These are phyloP conservation scores for Neodontobutis hainanensis DNA, from an alignment of 2,113 vertebrate species.

Conservation along the genomic window DNA sequence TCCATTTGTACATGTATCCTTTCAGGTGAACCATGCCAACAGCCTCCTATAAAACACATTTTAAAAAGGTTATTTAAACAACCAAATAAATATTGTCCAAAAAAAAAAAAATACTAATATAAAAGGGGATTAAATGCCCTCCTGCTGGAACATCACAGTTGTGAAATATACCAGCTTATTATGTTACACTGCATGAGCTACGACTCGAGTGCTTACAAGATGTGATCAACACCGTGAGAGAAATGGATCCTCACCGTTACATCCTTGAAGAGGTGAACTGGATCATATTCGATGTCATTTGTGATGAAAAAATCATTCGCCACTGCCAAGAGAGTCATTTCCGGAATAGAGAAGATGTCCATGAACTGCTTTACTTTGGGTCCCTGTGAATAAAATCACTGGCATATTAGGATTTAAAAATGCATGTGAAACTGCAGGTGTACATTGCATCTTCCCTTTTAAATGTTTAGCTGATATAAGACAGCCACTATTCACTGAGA, in stretches of 20 bases:
- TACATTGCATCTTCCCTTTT: background rate
- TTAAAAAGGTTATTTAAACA: too few species aligned
- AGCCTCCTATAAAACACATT: slow-evolving; percentile 75
- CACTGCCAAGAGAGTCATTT: slow-evolving; percentile 84
- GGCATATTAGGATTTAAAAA: background rate
- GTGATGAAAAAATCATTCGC: slow-evolving; percentile 86
- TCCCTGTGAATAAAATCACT: slow-evolving; percentile 64
- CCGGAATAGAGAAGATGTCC: slow-evolving; percentile 88
- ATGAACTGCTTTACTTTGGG: slow-evolving; percentile 87
- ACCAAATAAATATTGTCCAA: too few species aligned
- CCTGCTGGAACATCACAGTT: slow-evolving; percentile 20
- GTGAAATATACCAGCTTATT: background rate
- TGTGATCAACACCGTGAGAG: background rate
- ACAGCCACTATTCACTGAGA: background rate
- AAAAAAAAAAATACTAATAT: too few species aligned
- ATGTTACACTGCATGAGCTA: slow-evolving; percentile 2
- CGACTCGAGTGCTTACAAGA: slow-evolving; percentile 6
- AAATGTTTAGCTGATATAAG: background rate
- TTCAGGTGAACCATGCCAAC: slow-evolving; percentile 86
- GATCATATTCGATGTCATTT: slow-evolving; percentile 85
- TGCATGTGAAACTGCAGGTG: background rate
- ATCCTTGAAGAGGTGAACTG: slow-evolving; percentile 86
- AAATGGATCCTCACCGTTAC: slow-evolving; percentile 78
- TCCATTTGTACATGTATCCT: slow-evolving; percentile 88
- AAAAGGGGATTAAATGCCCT: slow-evolving; percentile 30